phyloP scores from a whole-genome alignment of 2,888 invertebrate genomes.

The Hylaea fasciaria region DNA sequence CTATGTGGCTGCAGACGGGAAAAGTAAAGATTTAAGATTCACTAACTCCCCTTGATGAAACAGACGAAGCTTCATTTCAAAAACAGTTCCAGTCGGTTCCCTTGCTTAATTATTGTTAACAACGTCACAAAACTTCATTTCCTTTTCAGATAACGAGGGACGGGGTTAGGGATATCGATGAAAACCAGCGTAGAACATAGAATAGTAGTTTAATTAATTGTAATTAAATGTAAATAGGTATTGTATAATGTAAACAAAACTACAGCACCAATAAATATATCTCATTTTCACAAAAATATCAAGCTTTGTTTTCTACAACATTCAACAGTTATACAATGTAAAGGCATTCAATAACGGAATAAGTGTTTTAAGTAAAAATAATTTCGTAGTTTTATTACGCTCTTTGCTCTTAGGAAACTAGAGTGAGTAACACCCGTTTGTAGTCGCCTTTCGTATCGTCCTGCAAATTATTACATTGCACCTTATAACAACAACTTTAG shows the following conservation, averaged over 20 bases:
- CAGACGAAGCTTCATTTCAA: no score
- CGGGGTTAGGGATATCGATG: constrained; percentile 76
- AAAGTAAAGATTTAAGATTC: no score
- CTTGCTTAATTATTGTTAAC: not conserved
- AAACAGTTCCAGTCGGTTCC: not conserved
- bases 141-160: constrained; percentile 77
- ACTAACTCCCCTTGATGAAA: no score
- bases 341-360: constrained; percentile 75
- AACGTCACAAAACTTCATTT: constrained; percentile 21
- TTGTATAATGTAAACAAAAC: constrained; percentile 81
- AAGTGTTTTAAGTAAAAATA: constrained; percentile 51
- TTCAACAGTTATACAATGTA: constrained; percentile 77
- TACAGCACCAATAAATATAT: constrained; percentile 85
- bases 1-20: no score
- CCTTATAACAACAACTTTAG: constrained; percentile 58
- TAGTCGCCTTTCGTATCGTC: constrained; percentile 89
- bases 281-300: constrained; percentile 82
- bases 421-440: constrained; percentile 86
- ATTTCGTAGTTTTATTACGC: constrained; percentile 63
- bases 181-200: constrained; percentile 68
- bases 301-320: constrained; percentile 71
- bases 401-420: constrained; percentile 70
- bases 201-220: constrained; percentile 57
- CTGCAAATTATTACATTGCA: constrained; percentile 84
- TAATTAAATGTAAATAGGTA: constrained; percentile 73